Percentiles rank a stretch among this genome's conserved stretches.
These are phyloP conservation scores for Temnothorax unifasciatus DNA, from an alignment of 2,888 invertebrate genomes.

Conservation along the genomic window DNA sequence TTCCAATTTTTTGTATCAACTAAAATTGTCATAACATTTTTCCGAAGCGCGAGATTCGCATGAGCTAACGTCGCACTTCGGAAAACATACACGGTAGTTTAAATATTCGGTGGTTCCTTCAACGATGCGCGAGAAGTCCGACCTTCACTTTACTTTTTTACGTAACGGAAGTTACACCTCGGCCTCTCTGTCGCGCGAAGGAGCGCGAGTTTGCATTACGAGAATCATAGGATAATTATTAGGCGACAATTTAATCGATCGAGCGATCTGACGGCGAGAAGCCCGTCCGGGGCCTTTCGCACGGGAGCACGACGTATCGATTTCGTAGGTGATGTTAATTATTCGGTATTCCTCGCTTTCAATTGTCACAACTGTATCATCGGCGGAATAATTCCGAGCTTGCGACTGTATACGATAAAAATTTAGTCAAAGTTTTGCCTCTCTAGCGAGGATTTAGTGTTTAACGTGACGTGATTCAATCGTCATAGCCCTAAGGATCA, in stretches of 20 bases:
- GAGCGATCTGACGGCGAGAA: conserved; percentile 48
- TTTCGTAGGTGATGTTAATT: conserved; percentile 29
- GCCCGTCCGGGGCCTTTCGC: not conserved
- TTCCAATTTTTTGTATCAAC: not conserved
- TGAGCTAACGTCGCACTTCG: not conserved
- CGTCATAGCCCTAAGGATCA: conserved; percentile 45
- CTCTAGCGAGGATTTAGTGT: conserved; percentile 26
- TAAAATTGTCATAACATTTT: not conserved
- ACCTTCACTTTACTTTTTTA: conserved; percentile 38
- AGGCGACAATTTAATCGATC: conserved; percentile 61
- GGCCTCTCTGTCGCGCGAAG: conserved; percentile 35
- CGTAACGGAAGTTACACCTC: conserved; percentile 38
- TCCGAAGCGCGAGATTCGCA: not conserved
- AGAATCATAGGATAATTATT: conserved; percentile 75
- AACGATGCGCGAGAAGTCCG: not conserved
- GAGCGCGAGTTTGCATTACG: conserved; percentile 65
- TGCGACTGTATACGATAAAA: conserved; percentile 52
- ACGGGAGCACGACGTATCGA: conserved; percentile 63
- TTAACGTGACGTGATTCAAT: conserved; percentile 27
- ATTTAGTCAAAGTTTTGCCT: conserved; percentile 41
- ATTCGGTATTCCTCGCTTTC: conserved; percentile 32
- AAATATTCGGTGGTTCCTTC: conserved; percentile 15
- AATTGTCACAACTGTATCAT: conserved; percentile 44
- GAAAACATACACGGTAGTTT: conserved; percentile 12
- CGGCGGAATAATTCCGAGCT: conserved; percentile 34